phyloP scores from a whole-genome alignment of 1,140 invertebrate genomes.

The Pachypsylla venusta region DNA sequence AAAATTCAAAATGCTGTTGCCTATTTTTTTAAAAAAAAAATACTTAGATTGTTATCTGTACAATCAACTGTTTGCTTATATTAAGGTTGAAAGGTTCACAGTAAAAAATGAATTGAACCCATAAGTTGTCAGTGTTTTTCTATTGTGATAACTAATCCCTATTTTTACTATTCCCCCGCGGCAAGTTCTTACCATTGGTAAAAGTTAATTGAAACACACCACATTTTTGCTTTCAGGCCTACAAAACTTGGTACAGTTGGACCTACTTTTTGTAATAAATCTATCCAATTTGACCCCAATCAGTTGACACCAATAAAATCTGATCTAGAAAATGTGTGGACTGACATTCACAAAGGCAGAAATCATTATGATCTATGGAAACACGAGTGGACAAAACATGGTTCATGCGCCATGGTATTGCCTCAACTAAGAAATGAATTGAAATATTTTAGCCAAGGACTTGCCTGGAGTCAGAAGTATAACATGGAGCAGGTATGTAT shows the following conservation, averaged over 20 bases:
- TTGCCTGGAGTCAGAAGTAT: conserved; percentile 44
- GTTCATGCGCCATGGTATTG: conserved; percentile 53
- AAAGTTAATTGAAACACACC: too few relatives aligned
- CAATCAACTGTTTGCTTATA: too few relatives aligned
- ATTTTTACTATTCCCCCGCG: too few relatives aligned
- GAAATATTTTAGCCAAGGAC: conserved; percentile 55
- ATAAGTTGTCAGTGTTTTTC: too few relatives aligned
- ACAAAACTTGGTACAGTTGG: conserved; percentile 47
- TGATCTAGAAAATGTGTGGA: conserved; percentile 50
- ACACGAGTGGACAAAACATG: conserved; percentile 75
- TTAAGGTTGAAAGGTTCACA: too few relatives aligned
- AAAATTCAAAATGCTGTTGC: too few relatives aligned
- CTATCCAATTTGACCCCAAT: conserved; percentile 44
- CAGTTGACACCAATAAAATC: conserved; percentile 40
- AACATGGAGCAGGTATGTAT: conserved; percentile 34
- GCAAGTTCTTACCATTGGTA: too few relatives aligned
- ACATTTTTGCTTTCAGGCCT: conserved; percentile 43
- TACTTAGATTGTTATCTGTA: too few relatives aligned
- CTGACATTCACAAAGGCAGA: conserved; percentile 45
- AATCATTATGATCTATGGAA: conserved; percentile 44
- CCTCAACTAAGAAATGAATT: conserved; percentile 43
- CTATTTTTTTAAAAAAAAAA: too few relatives aligned
- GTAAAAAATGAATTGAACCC: too few relatives aligned
- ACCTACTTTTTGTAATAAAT: conserved; percentile 49
- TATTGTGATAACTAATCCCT: too few relatives aligned